These are phyloP conservation scores for Formica selysi DNA, from an alignment of 1,140 invertebrate genomes.

Conservation along the genomic window DNA sequence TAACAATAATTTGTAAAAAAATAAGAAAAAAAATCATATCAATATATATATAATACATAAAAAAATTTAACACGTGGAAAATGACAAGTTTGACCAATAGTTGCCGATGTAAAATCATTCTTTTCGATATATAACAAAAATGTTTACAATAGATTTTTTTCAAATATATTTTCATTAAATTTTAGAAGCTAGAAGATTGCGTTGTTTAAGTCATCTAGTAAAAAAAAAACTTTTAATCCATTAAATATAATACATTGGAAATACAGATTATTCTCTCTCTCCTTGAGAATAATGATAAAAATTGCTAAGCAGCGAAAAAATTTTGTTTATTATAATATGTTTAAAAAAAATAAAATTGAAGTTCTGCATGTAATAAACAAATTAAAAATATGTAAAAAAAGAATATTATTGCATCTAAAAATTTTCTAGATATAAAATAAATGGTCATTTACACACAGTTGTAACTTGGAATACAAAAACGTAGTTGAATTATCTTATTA, in stretches of 20 bases:
- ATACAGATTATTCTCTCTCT: not conserved
- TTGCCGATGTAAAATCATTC: slow-evolving; percentile 78
- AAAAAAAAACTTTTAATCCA: not conserved
- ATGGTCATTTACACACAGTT: slow-evolving; percentile 33
- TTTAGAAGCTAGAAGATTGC: slow-evolving; percentile 10
- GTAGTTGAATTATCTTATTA: not conserved
- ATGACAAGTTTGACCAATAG: slow-evolving; percentile 85
- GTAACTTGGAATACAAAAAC: not conserved
- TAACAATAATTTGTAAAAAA: slow-evolving; percentile 16
- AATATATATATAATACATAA: slow-evolving; percentile 36
- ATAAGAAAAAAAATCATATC: slow-evolving; percentile 41
- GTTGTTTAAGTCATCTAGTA: slow-evolving; percentile 20
- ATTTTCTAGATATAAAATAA: not conserved
- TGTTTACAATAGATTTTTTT: not conserved
- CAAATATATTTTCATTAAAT: slow-evolving; percentile 4
- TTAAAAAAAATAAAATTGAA: not conserved
- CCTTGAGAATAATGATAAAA: not conserved
- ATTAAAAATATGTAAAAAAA: not conserved
- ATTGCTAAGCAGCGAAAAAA: not conserved
- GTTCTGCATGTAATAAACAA: not conserved
- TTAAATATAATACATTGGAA: not conserved
- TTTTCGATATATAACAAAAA: slow-evolving; percentile 47
- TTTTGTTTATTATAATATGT: not conserved
- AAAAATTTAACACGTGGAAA: slow-evolving; percentile 76
- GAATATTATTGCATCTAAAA: slow-evolving; percentile 11